A percentile compares a stretch with the other conserved stretches of the same genome.
These are phyloP conservation scores for Aptenodytes forsteri DNA, from an alignment of 2,113 vertebrate species.

Conservation along the genomic window DNA sequence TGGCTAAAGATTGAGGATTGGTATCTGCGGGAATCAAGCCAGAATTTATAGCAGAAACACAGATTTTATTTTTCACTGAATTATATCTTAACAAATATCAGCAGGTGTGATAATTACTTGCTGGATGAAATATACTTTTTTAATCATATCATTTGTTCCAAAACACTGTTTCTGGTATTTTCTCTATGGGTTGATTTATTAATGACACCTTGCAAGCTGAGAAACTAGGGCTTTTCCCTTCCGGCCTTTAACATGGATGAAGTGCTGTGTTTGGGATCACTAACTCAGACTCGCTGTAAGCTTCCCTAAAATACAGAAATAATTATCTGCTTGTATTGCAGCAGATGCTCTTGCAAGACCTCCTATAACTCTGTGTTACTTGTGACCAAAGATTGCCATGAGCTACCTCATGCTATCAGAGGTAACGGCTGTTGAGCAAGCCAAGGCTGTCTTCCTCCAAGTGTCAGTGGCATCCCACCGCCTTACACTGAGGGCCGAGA, in stretches of 20 bases:
- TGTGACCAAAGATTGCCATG: background rate
- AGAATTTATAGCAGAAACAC: constrained; percentile 11
- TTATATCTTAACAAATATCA: constrained; percentile 37
- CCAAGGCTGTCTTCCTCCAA: background rate
- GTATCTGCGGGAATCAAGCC: background rate
- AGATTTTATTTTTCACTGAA: constrained; percentile 21
- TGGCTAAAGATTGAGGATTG: background rate
- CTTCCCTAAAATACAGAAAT: background rate
- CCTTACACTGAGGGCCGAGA: background rate
- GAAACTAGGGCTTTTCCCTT: background rate
- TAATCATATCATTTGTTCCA: background rate
- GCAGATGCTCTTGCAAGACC: background rate
- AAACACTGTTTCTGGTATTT: background rate
- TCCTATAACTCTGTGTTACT: background rate
- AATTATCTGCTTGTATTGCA: background rate
- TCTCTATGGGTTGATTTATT: background rate
- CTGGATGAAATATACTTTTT: constrained; percentile 14
- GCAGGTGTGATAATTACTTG: constrained; percentile 12
- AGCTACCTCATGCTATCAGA: background rate
- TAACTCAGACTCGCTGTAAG: background rate
- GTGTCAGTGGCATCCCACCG: rapidly evolving
- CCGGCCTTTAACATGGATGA: background rate
- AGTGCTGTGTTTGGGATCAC: background rate
- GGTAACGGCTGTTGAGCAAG: background rate
- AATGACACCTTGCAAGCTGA: background rate